Percentiles rank a stretch among this genome's conserved stretches.
These are phyloP conservation scores for Dicyrtomina minuta DNA, from an alignment of 2,888 invertebrate species.

Conservation along the genomic window DNA sequence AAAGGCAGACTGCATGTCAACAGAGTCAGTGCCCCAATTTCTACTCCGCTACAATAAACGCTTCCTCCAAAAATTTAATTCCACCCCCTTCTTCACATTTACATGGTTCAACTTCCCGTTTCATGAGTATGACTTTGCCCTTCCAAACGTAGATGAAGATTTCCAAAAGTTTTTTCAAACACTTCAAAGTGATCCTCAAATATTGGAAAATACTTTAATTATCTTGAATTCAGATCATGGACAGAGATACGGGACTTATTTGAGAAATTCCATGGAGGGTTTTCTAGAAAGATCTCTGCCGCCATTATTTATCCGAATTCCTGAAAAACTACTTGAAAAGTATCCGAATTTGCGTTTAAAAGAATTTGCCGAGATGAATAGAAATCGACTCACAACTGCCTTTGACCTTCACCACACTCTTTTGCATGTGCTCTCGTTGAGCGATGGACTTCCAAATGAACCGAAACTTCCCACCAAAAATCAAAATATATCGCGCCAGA, in stretches of 20 bases:
- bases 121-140: background rate
- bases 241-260: background rate
- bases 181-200: background rate
- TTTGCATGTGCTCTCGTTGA: background rate
- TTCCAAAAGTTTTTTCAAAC: background rate
- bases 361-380: background rate
- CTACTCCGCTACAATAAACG: background rate
- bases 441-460: background rate
- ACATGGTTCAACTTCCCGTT: too few relatives aligned
- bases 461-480: background rate
- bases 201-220: background rate
- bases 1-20: background rate
- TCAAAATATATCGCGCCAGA: background rate
- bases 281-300: background rate
- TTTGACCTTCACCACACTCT: background rate
- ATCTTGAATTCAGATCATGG: background rate
- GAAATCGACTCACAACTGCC: background rate
- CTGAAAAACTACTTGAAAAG: background rate
- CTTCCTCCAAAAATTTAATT: background rate
- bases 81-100: background rate
- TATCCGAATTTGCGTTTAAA: background rate
- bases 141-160: background rate
- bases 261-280: background rate
- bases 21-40: slow-evolving; percentile 7
- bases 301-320: background rate